phyloP scores from a whole-genome alignment of 92 coral and sea anemone species.

The Paramuricea clavata region DNA sequence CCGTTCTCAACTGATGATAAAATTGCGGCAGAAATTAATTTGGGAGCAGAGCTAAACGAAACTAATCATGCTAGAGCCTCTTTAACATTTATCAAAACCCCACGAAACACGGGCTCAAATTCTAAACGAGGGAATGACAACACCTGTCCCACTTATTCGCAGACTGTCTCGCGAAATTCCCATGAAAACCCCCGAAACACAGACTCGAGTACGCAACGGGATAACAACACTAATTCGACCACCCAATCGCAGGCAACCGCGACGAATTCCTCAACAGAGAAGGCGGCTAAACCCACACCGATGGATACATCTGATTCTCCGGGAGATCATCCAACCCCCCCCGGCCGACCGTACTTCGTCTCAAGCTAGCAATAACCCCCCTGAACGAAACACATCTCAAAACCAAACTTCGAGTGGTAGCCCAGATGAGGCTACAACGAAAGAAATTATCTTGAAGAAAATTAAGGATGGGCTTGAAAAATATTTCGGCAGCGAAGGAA shows the following conservation, averaged over 20 bases:
- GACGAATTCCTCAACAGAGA: not conserved
- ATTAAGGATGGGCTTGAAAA: not conserved
- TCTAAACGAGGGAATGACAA: too few species aligned
- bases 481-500: not conserved
- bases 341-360: not conserved
- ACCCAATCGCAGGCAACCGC: not conserved
- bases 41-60: not conserved
- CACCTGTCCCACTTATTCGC: too few species aligned
- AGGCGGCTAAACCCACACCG: not conserved
- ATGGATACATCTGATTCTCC: not conserved
- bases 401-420: not conserved
- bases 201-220: not conserved
- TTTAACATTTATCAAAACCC: not conserved
- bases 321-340: not conserved
- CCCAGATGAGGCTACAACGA: not conserved
- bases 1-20: not conserved
- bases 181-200: not conserved
- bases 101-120: too few species aligned
- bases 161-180: too few species aligned
- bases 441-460: slow-evolving; percentile 6
- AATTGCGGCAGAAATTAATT: not conserved
- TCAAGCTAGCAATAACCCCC: not conserved
- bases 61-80: not conserved
- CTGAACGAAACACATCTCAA: not conserved
- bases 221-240: not conserved